phyloP scores from a whole-genome alignment of 1,140 invertebrate genomes.

The Heterodera carotae region DNA sequence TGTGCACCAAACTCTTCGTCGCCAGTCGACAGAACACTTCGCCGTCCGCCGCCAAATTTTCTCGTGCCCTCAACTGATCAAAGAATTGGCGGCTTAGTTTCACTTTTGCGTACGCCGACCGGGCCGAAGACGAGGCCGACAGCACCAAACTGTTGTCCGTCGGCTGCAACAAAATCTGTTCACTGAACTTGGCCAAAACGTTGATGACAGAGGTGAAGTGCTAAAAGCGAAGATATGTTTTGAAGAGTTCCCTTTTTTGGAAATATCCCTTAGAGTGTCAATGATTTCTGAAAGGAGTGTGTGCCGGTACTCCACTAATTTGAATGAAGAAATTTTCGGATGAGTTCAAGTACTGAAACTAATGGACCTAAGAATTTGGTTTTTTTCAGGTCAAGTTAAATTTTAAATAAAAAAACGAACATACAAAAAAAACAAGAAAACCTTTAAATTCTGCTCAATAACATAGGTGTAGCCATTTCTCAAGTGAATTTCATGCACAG shows the following conservation, averaged over 20 bases:
- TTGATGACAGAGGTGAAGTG: constrained; percentile 13
- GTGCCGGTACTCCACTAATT: too few species aligned
- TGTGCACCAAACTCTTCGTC: constrained; percentile 20
- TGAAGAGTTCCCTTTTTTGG: not conserved
- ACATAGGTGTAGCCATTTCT: constrained; percentile 18
- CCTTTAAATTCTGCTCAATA: constrained; percentile 28
- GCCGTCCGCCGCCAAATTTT: constrained; percentile 11
- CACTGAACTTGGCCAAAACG: constrained; percentile 30
- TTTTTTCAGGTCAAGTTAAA: too few species aligned
- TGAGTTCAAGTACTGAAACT: too few species aligned
- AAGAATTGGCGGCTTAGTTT: constrained; percentile 21
- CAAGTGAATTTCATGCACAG: constrained; percentile 26
- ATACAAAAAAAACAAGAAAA: not conserved
- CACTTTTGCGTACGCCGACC: constrained; percentile 30
- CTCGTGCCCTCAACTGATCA: not conserved
- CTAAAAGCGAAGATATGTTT: not conserved
- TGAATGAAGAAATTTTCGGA: too few species aligned
- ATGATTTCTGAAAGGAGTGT: too few species aligned
- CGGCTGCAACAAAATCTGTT: constrained; percentile 28
- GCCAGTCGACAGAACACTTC: constrained; percentile 29
- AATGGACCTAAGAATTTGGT: too few species aligned
- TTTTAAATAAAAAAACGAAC: too few species aligned
- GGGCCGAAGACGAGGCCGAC: constrained; percentile 17
- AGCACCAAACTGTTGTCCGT: constrained; percentile 19
- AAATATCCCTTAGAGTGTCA: too few species aligned